Evolutionary conservation across 2,113 vertebrate species (phyloP), one percentile per base, ranked within the genome.

Genomic region (Benitochromis conjunctus): DNA sequence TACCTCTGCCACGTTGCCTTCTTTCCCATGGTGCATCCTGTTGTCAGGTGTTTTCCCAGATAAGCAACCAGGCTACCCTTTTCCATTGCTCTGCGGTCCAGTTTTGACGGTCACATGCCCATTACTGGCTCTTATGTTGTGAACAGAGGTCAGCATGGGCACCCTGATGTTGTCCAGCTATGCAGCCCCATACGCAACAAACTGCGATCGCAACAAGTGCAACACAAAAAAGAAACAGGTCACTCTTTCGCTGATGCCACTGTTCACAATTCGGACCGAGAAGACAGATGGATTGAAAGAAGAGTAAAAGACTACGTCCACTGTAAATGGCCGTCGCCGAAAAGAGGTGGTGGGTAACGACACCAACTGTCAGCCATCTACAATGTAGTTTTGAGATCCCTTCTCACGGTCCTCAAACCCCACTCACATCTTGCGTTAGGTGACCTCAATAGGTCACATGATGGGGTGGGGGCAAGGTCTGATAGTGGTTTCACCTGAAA

Each of bases 191-290:
- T 66, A 66, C 13, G 21, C 34, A 66, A 66, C 11, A 66, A 21
- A 66, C 36, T 66, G 62, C 0, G 0, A 38, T 38, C 36, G 31
- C 60, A 38, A 36, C 60, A 64, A 64, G 60, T 31, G n/a, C 60
- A 64, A 38, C 2, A 4, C 38, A 0, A 38, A 64, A 64, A 13
- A 64, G 34, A 38, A 19, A 0, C 13, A 38, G 11, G 60, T 66
- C 6, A 0, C 60, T 66, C 34, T 66, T 34, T 34, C 3, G 1
- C 38, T 19, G 0, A 1, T 21, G 34, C 19, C 0, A 0, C 34
- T 38, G 19, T 66, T 66, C 0, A 38, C 60, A 66, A 21, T 38
- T 66, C 38, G 34, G 60, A 66, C 10, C 1, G 0, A 66, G 60
- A 66, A 66, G 60, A 38, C 60, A 1, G 6, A 7, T 38, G n/a